Evolutionary conservation across 2,888 invertebrate species (phyloP), one percentile per base, ranked within the genome.

Genomic region (Sipunculus nudus): DNA sequence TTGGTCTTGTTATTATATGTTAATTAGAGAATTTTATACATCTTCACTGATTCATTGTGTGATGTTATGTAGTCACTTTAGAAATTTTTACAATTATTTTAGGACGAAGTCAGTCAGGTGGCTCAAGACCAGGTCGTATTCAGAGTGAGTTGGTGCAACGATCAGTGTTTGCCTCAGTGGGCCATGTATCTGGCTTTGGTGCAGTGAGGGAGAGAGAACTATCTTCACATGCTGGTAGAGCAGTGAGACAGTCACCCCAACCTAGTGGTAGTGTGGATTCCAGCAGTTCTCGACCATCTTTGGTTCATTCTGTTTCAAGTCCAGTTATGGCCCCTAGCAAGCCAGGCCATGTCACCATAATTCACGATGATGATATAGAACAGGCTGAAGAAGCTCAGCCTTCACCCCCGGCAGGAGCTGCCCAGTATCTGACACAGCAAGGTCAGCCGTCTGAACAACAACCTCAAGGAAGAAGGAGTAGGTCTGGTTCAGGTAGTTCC

Each of bases 331-430:
- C 23, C 21, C 46, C 35, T 3, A 25, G 35, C 35, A 8, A 43
- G 21, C 29, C 16, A 46, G 19, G 31, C 38, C 32, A 54, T 32
- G 5, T 25, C 50, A 13, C 10, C 19, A 35, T 28, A 13, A 2
- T 4, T 3, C 21, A 19, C 31, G 32, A 29, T 21, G 19, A 67
- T 1, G 73, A 70, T 16, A 65, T 75, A 29, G 77, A 78, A 65
- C 54, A 75, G 6, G 78, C 75, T 2, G 73, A 76, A 53, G 79
- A 79, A 63, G 78, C 78, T 2, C 73, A 74, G 3, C 41, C 63
- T 1, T 63, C 65, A 6, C 62, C 62, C 23, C 76, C 78, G 23
- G 75, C 77, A 28, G 74, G 75, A 59, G 79, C 80, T 16, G 74
- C 76, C 55, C 78, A 79, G 57, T 73, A 75, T 5, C 65, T 80